Evolutionary conservation across 35 echinoderm and acorn worm species (phyloP).

Genomic region (Anneissia japonica): DNA sequence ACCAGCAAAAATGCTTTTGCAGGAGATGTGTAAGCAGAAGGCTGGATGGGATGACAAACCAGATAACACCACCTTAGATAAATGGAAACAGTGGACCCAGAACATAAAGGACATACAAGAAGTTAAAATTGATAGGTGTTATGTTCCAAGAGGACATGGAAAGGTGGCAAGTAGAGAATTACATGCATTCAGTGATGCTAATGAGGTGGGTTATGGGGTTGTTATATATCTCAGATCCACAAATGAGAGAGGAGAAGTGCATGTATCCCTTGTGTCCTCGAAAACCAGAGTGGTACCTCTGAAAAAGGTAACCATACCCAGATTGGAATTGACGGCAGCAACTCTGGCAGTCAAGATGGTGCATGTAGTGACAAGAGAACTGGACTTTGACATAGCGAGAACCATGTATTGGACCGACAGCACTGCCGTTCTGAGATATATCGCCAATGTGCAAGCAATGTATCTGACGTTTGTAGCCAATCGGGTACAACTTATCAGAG

Average conservation of each 20-base stretch:
- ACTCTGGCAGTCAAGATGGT: conserved; percentile 32
- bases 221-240: conserved; percentile 21
- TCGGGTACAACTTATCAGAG: background rate
- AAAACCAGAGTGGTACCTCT: conserved; percentile 44
- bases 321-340: conserved; percentile 55
- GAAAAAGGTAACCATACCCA: conserved; percentile 37
- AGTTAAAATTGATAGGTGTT: conserved; percentile 12
- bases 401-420: conserved; percentile 38
- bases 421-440: conserved; percentile 33
- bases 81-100: conserved; percentile 44
- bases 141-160: conserved; percentile 1
- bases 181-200: conserved; percentile 50
- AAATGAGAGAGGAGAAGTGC: background rate
- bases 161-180: conserved; percentile 29
- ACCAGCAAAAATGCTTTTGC: conserved; percentile 28
- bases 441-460: conserved; percentile 20
- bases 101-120: conserved; percentile 24
- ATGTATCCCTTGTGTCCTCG: background rate
- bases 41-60: conserved; percentile 44
- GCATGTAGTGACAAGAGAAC: background rate
- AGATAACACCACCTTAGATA: background rate
- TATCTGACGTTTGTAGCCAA: conserved; percentile 18
- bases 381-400: conserved; percentile 18
- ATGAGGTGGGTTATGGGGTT: conserved; percentile 17
- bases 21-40: conserved; percentile 19